Base-by-base conservation (phyloP, 2,888 invertebrate species). In the Torymus aiolomorphi region DNA sequence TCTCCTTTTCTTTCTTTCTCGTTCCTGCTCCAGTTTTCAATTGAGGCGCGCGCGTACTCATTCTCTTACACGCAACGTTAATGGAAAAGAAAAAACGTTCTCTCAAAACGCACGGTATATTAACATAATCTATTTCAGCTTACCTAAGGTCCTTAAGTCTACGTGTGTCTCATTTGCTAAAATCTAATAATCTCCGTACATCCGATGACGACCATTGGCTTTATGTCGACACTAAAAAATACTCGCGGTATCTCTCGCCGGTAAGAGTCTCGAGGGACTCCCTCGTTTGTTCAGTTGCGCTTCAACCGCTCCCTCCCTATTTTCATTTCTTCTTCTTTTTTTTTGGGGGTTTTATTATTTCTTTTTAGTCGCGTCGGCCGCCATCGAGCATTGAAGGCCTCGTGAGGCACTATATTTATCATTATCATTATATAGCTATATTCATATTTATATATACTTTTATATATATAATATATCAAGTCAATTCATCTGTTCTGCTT, bases 171-270 rank as follows among this genome's bases (percentile, higher is more conserved):
- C 42, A 42, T 67, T 20, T 57, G 52, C 49, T 73, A 76, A 71
- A 88, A 87, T 83, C 88, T 90, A 90, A 86, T 90, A 90, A 90
- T 90, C 90, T 90, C 90, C 86, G 87, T 86, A 73, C 66, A 65
- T 76, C 42, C 74, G 73, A 78, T 78, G 70, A 76, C 76, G 78
- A 78, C 81, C 78, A 76, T 61, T 78, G 73, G 69, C 75, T 72
- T 77, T 63, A 42, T 8, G 63, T 70, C 77, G 54, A 77, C 59
- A 65, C 65, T 49, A 31, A 72, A 42, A 42, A 78, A 75, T 76
- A 78, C 52, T 76, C 72, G 42, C 42, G 42, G 42, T 42, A n/a
- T 56, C 66, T 14, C 31, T 63, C 18, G 61, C 18, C 42, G 42
- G 8, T 67, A 62, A 16, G 59, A 66, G 18, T 71, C 20, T 71